phyloP scores from a whole-genome alignment of 2,797 vertebrate genomes.

The Crax fasciolata region DNA sequence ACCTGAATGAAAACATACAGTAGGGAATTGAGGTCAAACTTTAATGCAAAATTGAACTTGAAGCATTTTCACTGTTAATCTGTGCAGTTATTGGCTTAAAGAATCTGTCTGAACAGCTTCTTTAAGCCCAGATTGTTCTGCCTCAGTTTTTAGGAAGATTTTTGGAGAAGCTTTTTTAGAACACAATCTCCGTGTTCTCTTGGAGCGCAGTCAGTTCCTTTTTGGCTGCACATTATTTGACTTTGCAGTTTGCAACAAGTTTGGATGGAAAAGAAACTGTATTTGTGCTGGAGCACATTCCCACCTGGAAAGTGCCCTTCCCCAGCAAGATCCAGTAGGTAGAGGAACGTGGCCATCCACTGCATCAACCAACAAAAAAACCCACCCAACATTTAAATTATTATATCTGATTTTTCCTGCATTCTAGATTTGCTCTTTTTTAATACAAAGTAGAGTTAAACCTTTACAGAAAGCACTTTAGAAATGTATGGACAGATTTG shows the following conservation, averaged over 20 bases:
- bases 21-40: background rate
- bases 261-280: background rate
- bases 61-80: constrained; percentile 27
- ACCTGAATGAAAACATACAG: background rate
- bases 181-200: background rate
- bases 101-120: background rate
- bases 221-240: background rate
- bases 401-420: background rate
- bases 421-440: background rate
- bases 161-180: background rate
- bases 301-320: background rate
- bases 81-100: constrained; percentile 7
- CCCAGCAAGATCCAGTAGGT: background rate
- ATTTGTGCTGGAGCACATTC: background rate
- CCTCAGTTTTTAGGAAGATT: background rate
- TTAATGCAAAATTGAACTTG: background rate
- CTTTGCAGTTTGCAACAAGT: constrained; percentile 9
- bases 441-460: background rate
- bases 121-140: background rate
- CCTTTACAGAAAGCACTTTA: background rate
- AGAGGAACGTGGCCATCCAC: background rate
- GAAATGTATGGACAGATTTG: background rate
- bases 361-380: background rate
- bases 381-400: background rate
- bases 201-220: background rate